Evolutionary conservation across 2,797 vertebrate species (phyloP).

Genomic region (Spondyliosoma cantharus): DNA sequence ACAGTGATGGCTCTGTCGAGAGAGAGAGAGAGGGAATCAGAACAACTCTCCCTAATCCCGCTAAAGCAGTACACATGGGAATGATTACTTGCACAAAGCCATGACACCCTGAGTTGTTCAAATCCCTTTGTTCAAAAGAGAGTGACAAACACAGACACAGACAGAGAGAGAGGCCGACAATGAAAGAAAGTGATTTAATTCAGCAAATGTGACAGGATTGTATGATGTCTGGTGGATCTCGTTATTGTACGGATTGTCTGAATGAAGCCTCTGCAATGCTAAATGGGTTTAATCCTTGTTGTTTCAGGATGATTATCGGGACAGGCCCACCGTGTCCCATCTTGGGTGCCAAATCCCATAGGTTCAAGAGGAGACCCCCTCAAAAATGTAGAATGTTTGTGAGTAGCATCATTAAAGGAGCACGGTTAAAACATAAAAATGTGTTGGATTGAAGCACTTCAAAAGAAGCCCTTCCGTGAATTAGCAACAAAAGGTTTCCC

Average conservation of each 20-base stretch:
- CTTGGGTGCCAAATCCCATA: conserved; percentile 42
- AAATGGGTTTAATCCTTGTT: conserved; percentile 44
- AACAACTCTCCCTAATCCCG: conserved; percentile 78
- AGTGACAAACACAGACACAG: conserved; percentile 62
- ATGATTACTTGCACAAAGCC: conserved; percentile 80
- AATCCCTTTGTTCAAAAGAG: conserved; percentile 80
- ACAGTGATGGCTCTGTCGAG: conserved; percentile 59
- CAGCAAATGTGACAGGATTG: conserved; percentile 69
- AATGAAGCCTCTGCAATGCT: conserved; percentile 34
- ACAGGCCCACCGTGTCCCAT: neutral
- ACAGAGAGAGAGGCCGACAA: conserved; percentile 51
- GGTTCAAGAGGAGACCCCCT: conserved; percentile 30
- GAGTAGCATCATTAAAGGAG: conserved; percentile 48
- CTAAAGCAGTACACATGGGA: conserved; percentile 78
- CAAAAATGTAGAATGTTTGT: conserved; percentile 37
- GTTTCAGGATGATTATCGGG: conserved; percentile 38
- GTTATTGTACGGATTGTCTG: conserved; percentile 62
- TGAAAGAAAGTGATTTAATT: conserved; percentile 72
- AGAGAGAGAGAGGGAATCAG: conserved; percentile 67
- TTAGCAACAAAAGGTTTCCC: conserved; percentile 72
- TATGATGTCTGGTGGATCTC: conserved; percentile 55
- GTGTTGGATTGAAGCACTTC: conserved; percentile 54
- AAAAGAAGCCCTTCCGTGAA: conserved; percentile 69
- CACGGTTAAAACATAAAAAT: conserved; percentile 55
- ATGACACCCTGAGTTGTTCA: conserved; percentile 79